Evolutionary conservation across 2,797 vertebrate species (phyloP), one percentile per base, ranked within the genome.

Genomic region (Prionace glauca): DNA sequence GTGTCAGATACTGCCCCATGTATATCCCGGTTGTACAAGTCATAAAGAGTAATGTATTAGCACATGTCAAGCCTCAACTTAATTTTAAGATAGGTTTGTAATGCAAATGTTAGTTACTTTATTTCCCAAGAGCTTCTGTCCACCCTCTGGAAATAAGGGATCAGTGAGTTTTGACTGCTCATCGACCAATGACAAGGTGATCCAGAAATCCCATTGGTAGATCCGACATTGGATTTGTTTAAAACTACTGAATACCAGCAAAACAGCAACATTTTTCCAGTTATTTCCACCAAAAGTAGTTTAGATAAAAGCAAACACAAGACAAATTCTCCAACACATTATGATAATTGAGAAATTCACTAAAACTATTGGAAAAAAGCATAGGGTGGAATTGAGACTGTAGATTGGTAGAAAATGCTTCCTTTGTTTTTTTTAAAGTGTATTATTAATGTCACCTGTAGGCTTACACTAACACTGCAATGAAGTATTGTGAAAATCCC

Each of bases 81-180:
- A 98, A 98, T 98, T 98, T 98, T 97, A 98, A 97, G 22, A 41
- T 97, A 97, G 97, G 96, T 97, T 97, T 97, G 95, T 56, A 96
- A 95, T 96, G 96, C 96, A 95, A 96, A 96, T 96, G 97, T 97
- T 29, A 18, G 97, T 97, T 96, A 96, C 97, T 97, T 98, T 98
- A 98, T 98, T 98, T 98, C 98, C 98, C 98, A 97, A 96, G 98
- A 97, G 98, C 97, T 97, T 97, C 97, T 97, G 97, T 97, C 97
- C 97, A 98, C 97, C 98, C 97, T 98, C 97, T 97, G 97, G 97
- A 97, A 98, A 98, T 98, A 97, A 98, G 97, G 97, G 98, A 98
- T 98, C 97, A 98, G 96, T 97, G 97, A 97, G 96, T 95, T 96
- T 97, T 96, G 98, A 97, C 97, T 98, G 97, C 98, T 98, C 97